Percentiles rank a stretch among this genome's conserved stretches.
These are phyloP conservation scores for Centruroides sculpturatus DNA, from an alignment of 1,140 invertebrate genomes.

Conservation along the genomic window DNA sequence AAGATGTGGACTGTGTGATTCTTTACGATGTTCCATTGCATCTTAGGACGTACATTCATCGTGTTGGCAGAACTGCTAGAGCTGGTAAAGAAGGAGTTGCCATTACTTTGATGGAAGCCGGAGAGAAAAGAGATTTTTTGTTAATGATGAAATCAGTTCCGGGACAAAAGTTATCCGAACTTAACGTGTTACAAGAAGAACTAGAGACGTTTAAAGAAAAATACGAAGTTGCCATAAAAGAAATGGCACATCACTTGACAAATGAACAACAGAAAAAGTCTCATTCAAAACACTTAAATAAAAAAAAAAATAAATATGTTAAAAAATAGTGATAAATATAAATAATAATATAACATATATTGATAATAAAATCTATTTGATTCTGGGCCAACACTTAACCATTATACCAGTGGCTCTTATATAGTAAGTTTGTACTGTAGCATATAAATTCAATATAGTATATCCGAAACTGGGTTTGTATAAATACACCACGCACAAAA, in stretches of 20 bases:
- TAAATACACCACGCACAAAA: too few species aligned
- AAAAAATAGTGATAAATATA: too few species aligned
- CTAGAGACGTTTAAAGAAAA: constrained; percentile 17
- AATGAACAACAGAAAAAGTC: background rate
- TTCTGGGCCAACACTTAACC: too few species aligned
- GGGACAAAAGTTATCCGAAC: constrained; percentile 16
- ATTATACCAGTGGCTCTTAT: too few species aligned
- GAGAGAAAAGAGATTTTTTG: constrained; percentile 7
- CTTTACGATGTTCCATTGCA: constrained; percentile 79
- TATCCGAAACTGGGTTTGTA: too few species aligned
- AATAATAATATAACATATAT: too few species aligned
- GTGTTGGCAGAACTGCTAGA: constrained; percentile 80
- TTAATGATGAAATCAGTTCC: constrained; percentile 18
- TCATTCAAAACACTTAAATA: background rate
- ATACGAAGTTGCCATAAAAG: constrained; percentile 16
- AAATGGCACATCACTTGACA: background rate
- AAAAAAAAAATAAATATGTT: too few species aligned
- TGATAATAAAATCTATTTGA: too few species aligned
- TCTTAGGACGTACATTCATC: constrained; percentile 82
- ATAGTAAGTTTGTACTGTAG: too few species aligned
- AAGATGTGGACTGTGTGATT: constrained; percentile 71
- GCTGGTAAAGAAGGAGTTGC: constrained; percentile 69
- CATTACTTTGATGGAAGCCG: constrained; percentile 39
- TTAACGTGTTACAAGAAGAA: constrained; percentile 12
- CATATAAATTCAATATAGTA: too few species aligned